Conservation (phyloP, 2,797 vertebrate genomes). For the Nannoperca australis region DNA sequence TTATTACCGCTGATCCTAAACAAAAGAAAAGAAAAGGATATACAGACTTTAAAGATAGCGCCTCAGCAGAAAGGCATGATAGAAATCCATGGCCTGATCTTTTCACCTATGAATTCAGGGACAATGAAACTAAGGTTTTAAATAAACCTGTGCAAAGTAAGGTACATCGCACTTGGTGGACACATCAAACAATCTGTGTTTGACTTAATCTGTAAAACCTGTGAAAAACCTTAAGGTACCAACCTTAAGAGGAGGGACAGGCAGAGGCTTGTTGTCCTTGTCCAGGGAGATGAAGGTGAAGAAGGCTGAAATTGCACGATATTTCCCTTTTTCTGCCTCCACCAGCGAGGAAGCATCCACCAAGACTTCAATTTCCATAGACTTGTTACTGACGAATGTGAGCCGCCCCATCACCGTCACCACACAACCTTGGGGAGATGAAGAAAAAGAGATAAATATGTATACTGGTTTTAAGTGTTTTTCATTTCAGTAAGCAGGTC, state of each 20-base stretch:
- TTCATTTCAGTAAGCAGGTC: neutral
- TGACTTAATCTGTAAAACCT: neutral
- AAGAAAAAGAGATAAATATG: neutral
- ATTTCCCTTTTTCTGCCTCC: conserved; percentile 83
- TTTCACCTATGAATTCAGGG: no score
- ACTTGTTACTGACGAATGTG: conserved; percentile 95
- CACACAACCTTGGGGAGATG: conserved; percentile 86
- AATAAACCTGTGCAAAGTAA: neutral
- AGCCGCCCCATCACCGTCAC: conserved; percentile 93
- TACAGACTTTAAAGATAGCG: conserved; percentile 6
- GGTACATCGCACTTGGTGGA: neutral
- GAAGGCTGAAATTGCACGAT: conserved; percentile 93
- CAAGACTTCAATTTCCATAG: conserved; percentile 97
- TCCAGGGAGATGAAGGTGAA: conserved; percentile 95
- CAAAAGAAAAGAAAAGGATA: neutral
- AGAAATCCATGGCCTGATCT: neutral
- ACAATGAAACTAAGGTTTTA: neutral
- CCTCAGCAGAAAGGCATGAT: neutral
- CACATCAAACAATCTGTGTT: neutral
- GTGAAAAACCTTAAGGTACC: conserved; percentile 12
- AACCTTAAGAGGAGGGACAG: conserved; percentile 92
- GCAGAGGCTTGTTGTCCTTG: conserved; percentile 88
- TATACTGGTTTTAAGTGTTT: conserved; percentile 2
- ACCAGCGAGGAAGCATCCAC: conserved; percentile 90
- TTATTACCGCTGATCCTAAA: neutral